These are phyloP conservation scores for Alcis repandata DNA, from an alignment of 2,888 invertebrate species.

Conservation along the genomic window DNA sequence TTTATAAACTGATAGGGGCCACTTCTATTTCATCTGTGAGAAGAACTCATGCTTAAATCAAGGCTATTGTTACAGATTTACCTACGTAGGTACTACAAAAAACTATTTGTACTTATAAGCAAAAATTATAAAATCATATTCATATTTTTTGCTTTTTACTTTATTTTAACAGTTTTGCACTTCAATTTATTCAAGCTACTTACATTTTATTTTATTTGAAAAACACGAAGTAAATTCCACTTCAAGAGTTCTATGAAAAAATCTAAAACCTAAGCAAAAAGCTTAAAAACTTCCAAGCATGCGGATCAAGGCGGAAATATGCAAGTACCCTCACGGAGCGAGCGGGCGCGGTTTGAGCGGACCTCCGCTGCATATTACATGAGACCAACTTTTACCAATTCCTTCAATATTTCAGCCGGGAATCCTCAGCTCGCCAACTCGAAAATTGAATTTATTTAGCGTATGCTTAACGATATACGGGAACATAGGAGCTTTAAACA, in stretches of 20 bases:
- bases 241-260: constrained; percentile 23
- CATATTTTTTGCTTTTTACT: too few species aligned
- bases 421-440: constrained; percentile 57
- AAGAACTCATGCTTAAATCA: too few species aligned
- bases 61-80: too few species aligned
- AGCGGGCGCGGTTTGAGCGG: constrained; percentile 61
- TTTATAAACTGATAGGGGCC: too few species aligned
- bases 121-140: too few species aligned
- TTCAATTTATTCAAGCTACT: neutral
- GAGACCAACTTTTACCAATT: constrained; percentile 79
- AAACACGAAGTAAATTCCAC: neutral
- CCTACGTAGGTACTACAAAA: too few species aligned
- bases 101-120: too few species aligned
- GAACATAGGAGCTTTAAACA: constrained; percentile 23
- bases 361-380: constrained; percentile 78
- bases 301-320: constrained; percentile 63
- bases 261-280: constrained; percentile 49
- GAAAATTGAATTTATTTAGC: constrained; percentile 49
- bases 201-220: neutral
- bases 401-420: constrained; percentile 78
- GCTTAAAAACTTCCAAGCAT: constrained; percentile 42
- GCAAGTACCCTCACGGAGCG: constrained; percentile 59
- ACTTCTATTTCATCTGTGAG: too few species aligned
- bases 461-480: constrained; percentile 31
- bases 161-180: neutral